Conservation (phyloP, 2,113 vertebrate genomes). For the Dicentrarchus labrax region DNA sequence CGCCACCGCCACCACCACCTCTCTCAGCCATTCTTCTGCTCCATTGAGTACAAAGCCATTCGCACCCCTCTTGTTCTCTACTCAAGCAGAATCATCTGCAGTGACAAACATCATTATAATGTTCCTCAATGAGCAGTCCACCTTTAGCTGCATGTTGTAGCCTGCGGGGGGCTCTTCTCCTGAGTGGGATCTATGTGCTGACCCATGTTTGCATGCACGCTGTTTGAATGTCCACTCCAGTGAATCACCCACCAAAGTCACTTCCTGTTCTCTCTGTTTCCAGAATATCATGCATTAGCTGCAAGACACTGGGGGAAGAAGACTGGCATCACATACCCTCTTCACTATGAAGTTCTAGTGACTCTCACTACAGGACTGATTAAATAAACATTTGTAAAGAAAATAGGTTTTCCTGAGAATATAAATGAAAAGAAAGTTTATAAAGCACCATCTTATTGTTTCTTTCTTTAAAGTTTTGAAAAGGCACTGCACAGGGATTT, state of each 20-base stretch:
- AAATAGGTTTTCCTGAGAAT: background rate
- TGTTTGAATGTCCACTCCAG: conserved; percentile 58
- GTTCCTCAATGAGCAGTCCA: conserved; percentile 68
- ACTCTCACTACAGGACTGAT: conserved; percentile 2
- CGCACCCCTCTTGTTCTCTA: conserved; percentile 68
- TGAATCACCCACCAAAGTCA: conserved; percentile 55
- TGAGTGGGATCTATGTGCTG: conserved; percentile 64
- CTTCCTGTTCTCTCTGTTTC: conserved; percentile 19
- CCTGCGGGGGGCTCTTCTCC: conserved; percentile 65
- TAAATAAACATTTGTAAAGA: background rate
- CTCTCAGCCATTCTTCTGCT: conserved; percentile 77
- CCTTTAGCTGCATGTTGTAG: conserved; percentile 72
- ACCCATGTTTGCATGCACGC: conserved; percentile 60
- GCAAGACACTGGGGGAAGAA: background rate
- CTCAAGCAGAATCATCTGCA: conserved; percentile 74
- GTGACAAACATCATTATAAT: conserved; percentile 80
- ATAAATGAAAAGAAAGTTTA: background rate
- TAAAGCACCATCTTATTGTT: background rate
- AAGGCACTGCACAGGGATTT: background rate
- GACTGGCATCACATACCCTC: conserved; percentile 13
- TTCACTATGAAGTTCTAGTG: conserved; percentile 28
- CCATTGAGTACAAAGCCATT: conserved; percentile 66
- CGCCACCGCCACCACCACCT: conserved; percentile 35
- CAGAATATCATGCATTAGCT: conserved; percentile 36
- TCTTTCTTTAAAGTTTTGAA: background rate